A percentile compares a stretch with the other conserved stretches of the same genome.
These are phyloP conservation scores for Drosophila barbarae DNA, from an alignment of 2,888 invertebrate genomes.

Conservation along the genomic window DNA sequence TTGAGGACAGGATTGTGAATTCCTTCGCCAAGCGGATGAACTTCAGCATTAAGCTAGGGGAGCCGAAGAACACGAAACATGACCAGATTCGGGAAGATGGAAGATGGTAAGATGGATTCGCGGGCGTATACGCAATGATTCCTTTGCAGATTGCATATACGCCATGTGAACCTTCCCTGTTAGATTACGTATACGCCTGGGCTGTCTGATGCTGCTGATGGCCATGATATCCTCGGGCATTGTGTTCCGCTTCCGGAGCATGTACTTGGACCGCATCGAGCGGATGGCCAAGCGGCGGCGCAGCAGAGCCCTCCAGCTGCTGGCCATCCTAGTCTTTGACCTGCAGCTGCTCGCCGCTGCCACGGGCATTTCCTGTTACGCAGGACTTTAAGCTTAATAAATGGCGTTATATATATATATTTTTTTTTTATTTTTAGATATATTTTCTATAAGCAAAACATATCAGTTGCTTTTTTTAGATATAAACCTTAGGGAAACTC, in stretches of 20 bases:
- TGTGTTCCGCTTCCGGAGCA: slow-evolving; percentile 51
- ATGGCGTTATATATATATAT: slow-evolving; percentile 3
- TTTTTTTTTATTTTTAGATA: too few relatives aligned
- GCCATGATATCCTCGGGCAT: slow-evolving; percentile 68
- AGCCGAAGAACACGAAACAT: slow-evolving; percentile 41
- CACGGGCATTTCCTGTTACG: slow-evolving; percentile 18
- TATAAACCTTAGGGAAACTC: too few relatives aligned
- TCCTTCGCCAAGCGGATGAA: slow-evolving; percentile 73
- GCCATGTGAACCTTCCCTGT: background rate
- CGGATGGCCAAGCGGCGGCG: too few relatives aligned
- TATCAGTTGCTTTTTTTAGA: too few relatives aligned
- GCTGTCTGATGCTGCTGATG: slow-evolving; percentile 62
- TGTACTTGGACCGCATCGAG: slow-evolving; percentile 56
- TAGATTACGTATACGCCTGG: slow-evolving; percentile 29
- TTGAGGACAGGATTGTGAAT: slow-evolving; percentile 72
- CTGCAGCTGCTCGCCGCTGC: slow-evolving; percentile 54
- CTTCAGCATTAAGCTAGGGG: slow-evolving; percentile 66
- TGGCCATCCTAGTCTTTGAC: slow-evolving; percentile 60
- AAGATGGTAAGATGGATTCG: slow-evolving; percentile 57
- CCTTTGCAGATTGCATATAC: slow-evolving; percentile 23
- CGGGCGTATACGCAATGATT: background rate
- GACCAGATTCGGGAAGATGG: slow-evolving; percentile 45
- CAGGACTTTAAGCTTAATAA: slow-evolving; percentile 36
- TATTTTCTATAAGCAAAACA: too few relatives aligned
- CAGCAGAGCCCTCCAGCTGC: slow-evolving; percentile 34